Percentiles rank a stretch among this genome's conserved stretches.
phyloP scores from a whole-genome alignment of 2,797 vertebrate genomes.

The Coregonus ussuriensis region DNA sequence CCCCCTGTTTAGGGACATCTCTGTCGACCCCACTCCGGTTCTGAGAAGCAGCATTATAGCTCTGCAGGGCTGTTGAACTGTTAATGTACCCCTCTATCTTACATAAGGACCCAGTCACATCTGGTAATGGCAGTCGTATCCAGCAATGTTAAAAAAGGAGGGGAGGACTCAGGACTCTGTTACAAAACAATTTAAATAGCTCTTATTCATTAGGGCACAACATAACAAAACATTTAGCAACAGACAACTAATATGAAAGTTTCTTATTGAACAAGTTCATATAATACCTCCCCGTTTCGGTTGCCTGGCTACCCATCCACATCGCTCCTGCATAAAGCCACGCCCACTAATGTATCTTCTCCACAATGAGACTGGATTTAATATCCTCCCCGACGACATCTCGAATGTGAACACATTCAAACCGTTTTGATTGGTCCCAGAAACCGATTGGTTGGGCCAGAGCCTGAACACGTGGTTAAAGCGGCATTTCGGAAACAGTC shows the following conservation, averaged over 20 bases:
- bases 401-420: background rate
- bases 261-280: no score
- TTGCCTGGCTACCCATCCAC: no score
- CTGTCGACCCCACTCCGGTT: constrained; percentile 7
- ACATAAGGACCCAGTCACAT: constrained; percentile 14
- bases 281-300: no score
- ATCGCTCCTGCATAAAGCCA: background rate
- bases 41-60: background rate
- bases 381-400: background rate
- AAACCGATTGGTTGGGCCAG: no score
- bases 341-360: background rate
- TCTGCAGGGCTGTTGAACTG: background rate
- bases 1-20: background rate
- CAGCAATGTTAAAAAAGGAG: constrained; percentile 8
- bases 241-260: no score
- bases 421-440: no score
- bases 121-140: constrained; percentile 19
- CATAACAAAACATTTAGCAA: background rate
- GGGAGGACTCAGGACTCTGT: background rate
- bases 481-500: no score
- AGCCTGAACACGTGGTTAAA: no score
- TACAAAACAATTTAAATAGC: background rate
- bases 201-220: background rate
- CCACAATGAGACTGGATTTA: no score
- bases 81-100: background rate